These are phyloP conservation scores for Danionella dracula DNA, from an alignment of 2,797 vertebrate genomes.

Conservation along the genomic window DNA sequence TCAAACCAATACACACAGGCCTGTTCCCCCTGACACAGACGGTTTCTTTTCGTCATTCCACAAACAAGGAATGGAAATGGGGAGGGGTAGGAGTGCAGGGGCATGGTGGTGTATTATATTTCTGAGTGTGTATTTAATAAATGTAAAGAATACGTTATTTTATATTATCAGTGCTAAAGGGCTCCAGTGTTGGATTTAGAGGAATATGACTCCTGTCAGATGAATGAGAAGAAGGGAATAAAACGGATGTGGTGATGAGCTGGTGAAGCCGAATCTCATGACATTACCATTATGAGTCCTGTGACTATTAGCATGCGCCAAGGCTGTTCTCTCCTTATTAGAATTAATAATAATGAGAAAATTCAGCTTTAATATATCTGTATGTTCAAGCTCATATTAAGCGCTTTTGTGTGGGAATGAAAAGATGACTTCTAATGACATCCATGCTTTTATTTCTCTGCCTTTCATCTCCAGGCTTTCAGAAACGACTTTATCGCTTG, in stretches of 20 bases:
- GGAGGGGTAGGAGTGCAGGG: neutral
- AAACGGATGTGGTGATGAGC: constrained; percentile 35
- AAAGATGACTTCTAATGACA: constrained; percentile 43
- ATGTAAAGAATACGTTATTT: constrained; percentile 62
- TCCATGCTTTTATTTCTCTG: constrained; percentile 36
- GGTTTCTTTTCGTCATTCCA: constrained; percentile 52
- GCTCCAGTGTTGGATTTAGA: constrained; percentile 44
- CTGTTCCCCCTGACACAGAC: constrained; percentile 56
- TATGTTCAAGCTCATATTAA: constrained; percentile 44
- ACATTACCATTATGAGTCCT: constrained; percentile 49
- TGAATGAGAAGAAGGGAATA: constrained; percentile 45
- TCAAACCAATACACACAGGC: constrained; percentile 62
- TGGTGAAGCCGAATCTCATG: constrained; percentile 37
- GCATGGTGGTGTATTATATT: constrained; percentile 57
- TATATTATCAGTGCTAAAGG: constrained; percentile 47
- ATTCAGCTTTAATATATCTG: constrained; percentile 47
- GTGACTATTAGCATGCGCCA: constrained; percentile 39
- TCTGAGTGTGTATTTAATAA: constrained; percentile 60
- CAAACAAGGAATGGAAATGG: constrained; percentile 32
- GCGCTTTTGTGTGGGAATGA: constrained; percentile 43
- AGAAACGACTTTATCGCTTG: constrained; percentile 41
- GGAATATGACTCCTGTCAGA: constrained; percentile 53
- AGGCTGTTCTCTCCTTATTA: constrained; percentile 44
- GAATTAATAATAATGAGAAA: constrained; percentile 50
- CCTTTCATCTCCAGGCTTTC: constrained; percentile 38